Conservation (phyloP, 2,888 invertebrate genomes). For the Petrophora chlorosata region DNA sequence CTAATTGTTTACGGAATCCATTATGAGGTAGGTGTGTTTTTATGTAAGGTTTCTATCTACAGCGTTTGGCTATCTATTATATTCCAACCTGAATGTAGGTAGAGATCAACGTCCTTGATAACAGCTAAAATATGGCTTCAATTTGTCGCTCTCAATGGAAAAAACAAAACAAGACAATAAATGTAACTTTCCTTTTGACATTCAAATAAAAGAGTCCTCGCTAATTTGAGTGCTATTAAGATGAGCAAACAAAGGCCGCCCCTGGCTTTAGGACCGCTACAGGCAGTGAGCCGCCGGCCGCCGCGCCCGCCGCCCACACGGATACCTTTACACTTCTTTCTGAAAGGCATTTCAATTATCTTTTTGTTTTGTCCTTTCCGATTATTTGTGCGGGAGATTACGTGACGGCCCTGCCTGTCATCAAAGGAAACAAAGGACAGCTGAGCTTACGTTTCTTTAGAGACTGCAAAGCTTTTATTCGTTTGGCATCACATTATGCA, state of each 20-base stretch:
- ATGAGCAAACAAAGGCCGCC: slow-evolving; percentile 10
- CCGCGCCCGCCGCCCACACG: slow-evolving; percentile 12
- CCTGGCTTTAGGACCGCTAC: not conserved
- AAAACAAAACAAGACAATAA: slow-evolving; percentile 8
- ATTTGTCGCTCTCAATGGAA: not conserved
- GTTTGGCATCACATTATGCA: not conserved
- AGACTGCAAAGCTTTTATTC: slow-evolving; percentile 21
- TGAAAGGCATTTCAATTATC: slow-evolving; percentile 42
- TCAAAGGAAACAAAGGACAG: slow-evolving; percentile 31
- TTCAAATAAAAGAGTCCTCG: slow-evolving; percentile 13
- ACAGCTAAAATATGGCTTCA: not conserved
- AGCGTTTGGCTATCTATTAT: no score
- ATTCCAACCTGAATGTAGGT: no score
- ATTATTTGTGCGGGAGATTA: slow-evolving; percentile 27
- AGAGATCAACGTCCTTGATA: not conserved
- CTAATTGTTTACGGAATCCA: no score
- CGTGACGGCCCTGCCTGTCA: slow-evolving; percentile 26
- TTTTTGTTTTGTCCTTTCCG: slow-evolving; percentile 40
- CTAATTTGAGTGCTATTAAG: slow-evolving; percentile 20
- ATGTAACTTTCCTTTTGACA: slow-evolving; percentile 15
- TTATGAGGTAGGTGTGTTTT: no score
- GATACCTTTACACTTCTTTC: slow-evolving; percentile 35
- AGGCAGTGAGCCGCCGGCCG: not conserved
- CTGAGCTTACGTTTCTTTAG: slow-evolving; percentile 7
- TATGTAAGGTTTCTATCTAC: no score